A percentile compares a stretch with the other conserved stretches of the same genome.
Conservation (phyloP, 2,113 vertebrate species). For the Polypterus bichir region DNA sequence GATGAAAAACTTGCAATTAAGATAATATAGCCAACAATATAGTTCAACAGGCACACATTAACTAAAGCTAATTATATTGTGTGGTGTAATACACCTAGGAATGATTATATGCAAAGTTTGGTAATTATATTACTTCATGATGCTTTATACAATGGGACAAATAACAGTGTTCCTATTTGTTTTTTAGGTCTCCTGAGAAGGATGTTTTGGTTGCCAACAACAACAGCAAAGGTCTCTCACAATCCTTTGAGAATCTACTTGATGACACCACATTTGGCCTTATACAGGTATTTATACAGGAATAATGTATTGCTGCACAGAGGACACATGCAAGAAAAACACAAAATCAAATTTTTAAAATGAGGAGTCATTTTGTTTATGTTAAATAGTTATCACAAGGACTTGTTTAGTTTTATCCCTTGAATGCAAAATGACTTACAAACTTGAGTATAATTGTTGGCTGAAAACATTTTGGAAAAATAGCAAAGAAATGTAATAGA, state of each 20-base stretch:
- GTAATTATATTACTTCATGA: neutral
- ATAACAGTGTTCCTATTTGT: constrained; percentile 13
- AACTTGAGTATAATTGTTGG: too few relatives aligned
- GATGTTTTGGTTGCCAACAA: constrained; percentile 65
- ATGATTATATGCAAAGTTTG: neutral
- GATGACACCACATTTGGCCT: constrained; percentile 79
- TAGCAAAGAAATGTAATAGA: too few relatives aligned
- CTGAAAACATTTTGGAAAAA: too few relatives aligned
- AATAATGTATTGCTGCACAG: too few relatives aligned
- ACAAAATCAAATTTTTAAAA: too few relatives aligned
- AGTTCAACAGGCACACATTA: too few relatives aligned
- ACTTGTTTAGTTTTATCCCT: neutral
- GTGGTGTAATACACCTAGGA: neutral
- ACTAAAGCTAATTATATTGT: too few relatives aligned
- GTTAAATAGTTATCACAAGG: neutral
- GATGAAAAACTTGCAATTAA: too few relatives aligned
- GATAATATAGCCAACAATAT: too few relatives aligned
- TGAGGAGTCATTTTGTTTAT: neutral
- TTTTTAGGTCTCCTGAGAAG: constrained; percentile 61
- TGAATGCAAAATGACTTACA: neutral
- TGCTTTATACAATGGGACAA: neutral
- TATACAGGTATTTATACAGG: constrained; percentile 51
- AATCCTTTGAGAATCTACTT: constrained; percentile 94
- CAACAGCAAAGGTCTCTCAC: constrained; percentile 74
- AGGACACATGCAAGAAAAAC: too few relatives aligned